These are phyloP conservation scores for Sicus ferrugineus DNA, from an alignment of 2,888 invertebrate species.

Conservation along the genomic window DNA sequence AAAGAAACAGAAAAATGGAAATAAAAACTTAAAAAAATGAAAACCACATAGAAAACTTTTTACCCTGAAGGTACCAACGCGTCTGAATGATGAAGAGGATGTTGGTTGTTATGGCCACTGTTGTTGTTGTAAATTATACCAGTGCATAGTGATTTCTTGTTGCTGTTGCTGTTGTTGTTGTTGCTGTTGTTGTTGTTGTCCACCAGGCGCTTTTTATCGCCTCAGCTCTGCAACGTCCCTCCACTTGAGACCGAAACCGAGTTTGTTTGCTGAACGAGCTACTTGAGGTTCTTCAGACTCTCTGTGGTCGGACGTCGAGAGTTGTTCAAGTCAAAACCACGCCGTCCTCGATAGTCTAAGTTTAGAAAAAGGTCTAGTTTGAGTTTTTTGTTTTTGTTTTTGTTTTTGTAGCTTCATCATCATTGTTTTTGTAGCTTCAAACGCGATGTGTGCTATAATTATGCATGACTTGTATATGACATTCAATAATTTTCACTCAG, in stretches of 20 bases:
- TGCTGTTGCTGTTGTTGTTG: background rate
- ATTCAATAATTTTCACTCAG: slow-evolving; percentile 9
- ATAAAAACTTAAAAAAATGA: background rate
- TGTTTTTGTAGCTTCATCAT: too few relatives aligned
- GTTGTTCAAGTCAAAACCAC: background rate
- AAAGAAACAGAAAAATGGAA: background rate
- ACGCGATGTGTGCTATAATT: background rate
- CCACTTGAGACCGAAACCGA: too few relatives aligned
- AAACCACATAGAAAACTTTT: background rate
- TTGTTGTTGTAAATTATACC: slow-evolving; percentile 5
- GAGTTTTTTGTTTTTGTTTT: background rate
- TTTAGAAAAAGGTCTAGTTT: background rate
- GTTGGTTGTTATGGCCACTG: slow-evolving; percentile 3
- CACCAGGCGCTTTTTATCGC: too few relatives aligned
- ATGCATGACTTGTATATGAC: background rate
- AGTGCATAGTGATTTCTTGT: background rate
- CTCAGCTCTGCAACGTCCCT: too few relatives aligned
- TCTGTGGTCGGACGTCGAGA: slow-evolving; percentile 11
- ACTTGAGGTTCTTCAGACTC: background rate
- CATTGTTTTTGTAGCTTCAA: too few relatives aligned
- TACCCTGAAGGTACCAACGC: slow-evolving; percentile 6
- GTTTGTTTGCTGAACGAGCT: background rate
- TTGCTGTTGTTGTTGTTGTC: too few relatives aligned
- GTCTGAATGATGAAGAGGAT: background rate
- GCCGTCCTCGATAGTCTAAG: background rate